A percentile compares a stretch with the other conserved stretches of the same genome.
Evolutionary conservation across 2,888 invertebrate genomes (phyloP).

Genomic region (Ormyrus labotus): DNA sequence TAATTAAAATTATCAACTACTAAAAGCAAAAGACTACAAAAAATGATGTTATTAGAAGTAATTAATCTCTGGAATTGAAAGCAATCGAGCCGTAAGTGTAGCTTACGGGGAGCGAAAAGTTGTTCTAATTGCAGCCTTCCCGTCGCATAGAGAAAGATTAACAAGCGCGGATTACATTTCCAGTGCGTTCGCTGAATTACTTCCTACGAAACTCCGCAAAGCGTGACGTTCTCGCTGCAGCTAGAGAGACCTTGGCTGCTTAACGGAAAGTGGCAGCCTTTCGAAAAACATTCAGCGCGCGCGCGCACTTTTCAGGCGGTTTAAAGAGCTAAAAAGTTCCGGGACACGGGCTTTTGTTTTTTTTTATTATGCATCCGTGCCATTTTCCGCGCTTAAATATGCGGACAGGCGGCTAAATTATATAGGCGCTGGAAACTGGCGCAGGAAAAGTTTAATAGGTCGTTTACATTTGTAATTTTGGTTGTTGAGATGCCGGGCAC

Average conservation of each 20-base stretch:
- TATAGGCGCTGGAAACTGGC: too few species aligned
- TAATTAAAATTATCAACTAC: neutral
- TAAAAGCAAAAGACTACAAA: too few species aligned
- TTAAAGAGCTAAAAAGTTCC: too few species aligned
- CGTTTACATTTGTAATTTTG: neutral
- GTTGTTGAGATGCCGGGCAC: neutral
- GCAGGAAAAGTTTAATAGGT: too few species aligned
- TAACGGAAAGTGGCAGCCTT: constrained; percentile 15
- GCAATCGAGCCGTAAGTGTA: too few species aligned
- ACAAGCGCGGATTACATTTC: constrained; percentile 13
- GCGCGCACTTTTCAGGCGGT: neutral
- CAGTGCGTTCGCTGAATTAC: constrained; percentile 23
- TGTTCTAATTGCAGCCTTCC: constrained; percentile 15
- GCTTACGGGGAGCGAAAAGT: neutral
- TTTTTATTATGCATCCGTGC: too few species aligned
- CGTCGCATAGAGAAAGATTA: constrained; percentile 22
- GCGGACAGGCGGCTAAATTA: too few species aligned
- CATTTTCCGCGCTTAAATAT: too few species aligned
- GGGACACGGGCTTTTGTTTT: too few species aligned
- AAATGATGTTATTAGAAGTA: too few species aligned
- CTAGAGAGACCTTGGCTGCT: constrained; percentile 22
- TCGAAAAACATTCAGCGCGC: constrained; percentile 12
- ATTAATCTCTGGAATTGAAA: too few species aligned
- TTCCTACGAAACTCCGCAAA: constrained; percentile 30
- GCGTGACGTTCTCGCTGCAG: constrained; percentile 23